Conservation (phyloP, 2,888 invertebrate species). For the Apodemia mormo region DNA sequence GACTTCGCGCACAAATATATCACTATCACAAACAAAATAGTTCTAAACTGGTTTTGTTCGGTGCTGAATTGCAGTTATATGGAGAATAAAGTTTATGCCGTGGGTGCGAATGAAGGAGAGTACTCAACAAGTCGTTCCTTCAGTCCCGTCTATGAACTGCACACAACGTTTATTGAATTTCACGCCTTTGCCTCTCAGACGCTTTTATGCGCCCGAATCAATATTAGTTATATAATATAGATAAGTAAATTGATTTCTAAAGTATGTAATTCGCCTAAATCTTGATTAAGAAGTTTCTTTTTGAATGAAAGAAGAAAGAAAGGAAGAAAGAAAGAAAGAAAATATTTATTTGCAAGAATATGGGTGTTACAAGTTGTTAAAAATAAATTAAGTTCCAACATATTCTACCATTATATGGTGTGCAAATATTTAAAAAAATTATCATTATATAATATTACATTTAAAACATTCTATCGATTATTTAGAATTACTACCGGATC, state of each 20-base stretch:
- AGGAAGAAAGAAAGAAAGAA: too few species aligned
- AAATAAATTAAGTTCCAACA: too few species aligned
- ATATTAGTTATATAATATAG: conserved; percentile 42
- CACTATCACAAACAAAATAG: conserved; percentile 23
- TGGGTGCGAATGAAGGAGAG: conserved; percentile 32
- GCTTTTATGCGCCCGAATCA: conserved; percentile 52
- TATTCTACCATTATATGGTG: too few species aligned
- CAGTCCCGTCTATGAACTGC: conserved; percentile 37
- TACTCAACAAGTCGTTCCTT: conserved; percentile 49
- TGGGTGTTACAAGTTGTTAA: too few species aligned
- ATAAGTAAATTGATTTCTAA: neutral
- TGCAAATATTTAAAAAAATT: too few species aligned
- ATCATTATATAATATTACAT: too few species aligned
- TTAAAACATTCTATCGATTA: too few species aligned
- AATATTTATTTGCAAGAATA: too few species aligned
- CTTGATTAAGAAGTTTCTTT: too few species aligned
- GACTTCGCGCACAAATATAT: conserved; percentile 21
- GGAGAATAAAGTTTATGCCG: conserved; percentile 28
- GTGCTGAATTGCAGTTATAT: conserved; percentile 8
- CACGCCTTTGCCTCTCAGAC: conserved; percentile 50
- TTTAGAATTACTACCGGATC: too few species aligned
- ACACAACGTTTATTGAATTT: conserved; percentile 63
- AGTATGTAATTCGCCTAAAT: neutral
- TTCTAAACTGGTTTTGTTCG: conserved; percentile 24
- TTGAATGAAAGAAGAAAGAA: too few species aligned